These are phyloP conservation scores for Drosophila acutilabella DNA, from an alignment of 2,888 invertebrate species.

Conservation along the genomic window DNA sequence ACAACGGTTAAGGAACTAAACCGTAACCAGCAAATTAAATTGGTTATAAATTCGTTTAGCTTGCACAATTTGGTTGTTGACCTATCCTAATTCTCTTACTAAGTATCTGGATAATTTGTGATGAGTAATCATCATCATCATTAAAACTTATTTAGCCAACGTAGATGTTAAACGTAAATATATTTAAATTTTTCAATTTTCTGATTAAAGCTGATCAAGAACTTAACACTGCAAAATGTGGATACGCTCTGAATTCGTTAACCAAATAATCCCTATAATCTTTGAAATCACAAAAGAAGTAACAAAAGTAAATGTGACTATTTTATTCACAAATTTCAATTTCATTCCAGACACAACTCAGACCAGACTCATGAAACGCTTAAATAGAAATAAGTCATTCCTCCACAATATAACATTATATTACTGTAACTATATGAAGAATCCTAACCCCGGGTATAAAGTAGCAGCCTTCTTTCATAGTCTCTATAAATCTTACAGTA, in stretches of 20 bases:
- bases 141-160: constrained; percentile 1
- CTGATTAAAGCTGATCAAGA: too few relatives aligned
- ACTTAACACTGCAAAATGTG: too few relatives aligned
- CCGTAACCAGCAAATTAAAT: too few relatives aligned
- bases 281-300: too few relatives aligned
- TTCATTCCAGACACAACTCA: neutral
- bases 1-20: too few relatives aligned
- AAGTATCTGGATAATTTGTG: neutral
- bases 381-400: constrained; percentile 29
- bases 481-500: constrained; percentile 17
- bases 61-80: too few relatives aligned
- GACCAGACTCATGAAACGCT: constrained; percentile 18
- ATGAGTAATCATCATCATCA: neutral
- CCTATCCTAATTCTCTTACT: too few relatives aligned
- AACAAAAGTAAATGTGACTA: neutral
- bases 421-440: constrained; percentile 11
- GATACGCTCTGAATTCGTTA: too few relatives aligned
- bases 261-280: too few relatives aligned
- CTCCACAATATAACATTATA: constrained; percentile 21
- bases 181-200: too few relatives aligned
- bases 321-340: neutral
- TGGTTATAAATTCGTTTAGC: too few relatives aligned
- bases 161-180: neutral
- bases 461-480: constrained; percentile 10
- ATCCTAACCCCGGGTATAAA: constrained; percentile 8